These are phyloP conservation scores for Dione vanillae DNA, from an alignment of 2,888 invertebrate genomes.

Conservation along the genomic window DNA sequence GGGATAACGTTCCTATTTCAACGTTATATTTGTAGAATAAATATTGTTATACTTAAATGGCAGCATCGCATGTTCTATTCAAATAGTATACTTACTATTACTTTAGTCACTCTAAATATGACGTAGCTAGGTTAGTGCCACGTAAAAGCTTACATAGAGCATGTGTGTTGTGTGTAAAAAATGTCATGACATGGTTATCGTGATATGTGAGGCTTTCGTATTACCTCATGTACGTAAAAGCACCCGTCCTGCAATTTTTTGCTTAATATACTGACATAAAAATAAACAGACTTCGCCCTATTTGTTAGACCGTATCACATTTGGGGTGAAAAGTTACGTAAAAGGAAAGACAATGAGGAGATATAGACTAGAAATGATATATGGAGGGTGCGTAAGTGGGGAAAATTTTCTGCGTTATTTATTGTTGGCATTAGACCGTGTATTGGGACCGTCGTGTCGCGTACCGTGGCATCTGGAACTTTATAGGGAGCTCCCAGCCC, in stretches of 20 bases:
- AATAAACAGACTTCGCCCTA: constrained; percentile 60
- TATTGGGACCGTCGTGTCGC: constrained; percentile 55
- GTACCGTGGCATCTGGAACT: constrained; percentile 62
- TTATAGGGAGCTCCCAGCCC: constrained; percentile 56
- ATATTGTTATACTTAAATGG: constrained; percentile 15
- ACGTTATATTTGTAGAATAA: background rate
- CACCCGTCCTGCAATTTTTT: constrained; percentile 32
- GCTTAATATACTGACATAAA: constrained; percentile 51
- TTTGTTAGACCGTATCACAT: constrained; percentile 59
- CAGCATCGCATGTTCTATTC: constrained; percentile 30
- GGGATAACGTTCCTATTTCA: background rate
- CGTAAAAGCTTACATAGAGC: constrained; percentile 39
- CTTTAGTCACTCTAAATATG: constrained; percentile 30
- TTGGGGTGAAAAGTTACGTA: constrained; percentile 60
- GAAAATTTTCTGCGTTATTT: constrained; percentile 71
- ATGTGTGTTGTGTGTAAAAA: constrained; percentile 35
- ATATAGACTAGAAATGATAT: constrained; percentile 67
- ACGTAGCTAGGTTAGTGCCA: constrained; percentile 34
- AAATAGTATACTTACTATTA: constrained; percentile 27
- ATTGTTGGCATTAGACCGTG: constrained; percentile 62
- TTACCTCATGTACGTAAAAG: constrained; percentile 31
- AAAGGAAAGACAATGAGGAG: constrained; percentile 62
- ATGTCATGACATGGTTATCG: constrained; percentile 38
- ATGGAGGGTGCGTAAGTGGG: constrained; percentile 61
- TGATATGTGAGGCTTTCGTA: constrained; percentile 39